Base-by-base conservation (phyloP, 1,140 invertebrate genomes). In the Drosophila sp. region DNA sequence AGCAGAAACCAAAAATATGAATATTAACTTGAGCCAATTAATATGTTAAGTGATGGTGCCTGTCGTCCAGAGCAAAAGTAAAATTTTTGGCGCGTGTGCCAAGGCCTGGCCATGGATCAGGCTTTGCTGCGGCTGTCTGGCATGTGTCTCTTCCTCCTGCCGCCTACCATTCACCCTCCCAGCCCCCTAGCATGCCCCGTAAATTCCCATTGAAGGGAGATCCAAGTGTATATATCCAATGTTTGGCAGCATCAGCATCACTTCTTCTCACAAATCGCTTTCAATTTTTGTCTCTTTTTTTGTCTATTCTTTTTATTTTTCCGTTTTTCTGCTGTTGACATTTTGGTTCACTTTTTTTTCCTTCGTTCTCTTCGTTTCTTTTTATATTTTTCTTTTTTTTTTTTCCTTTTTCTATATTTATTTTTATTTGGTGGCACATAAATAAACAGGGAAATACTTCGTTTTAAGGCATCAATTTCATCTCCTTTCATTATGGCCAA, bases 1-100 rank as follows among this genome's bases (percentile, higher is more conserved):
- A 17, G 40, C 40, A 41, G 40, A 50, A 50, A 50, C 23, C 75
- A 54, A 63, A 56, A 77, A 77, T 79, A 72, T 84, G 80, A 80
- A 84, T 80, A 84, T 87, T 87, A 79, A 68, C 67, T 77, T 77
- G 70, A 89, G 84, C 84, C 83, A 89, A 87, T 87, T 87, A 87
- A 87, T 87, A 89, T 89, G 84, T 87, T 89, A 84, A 85, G 79
- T 76, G 85, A 72, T 83, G 72, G 44, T 61, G 71, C 29, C 76
- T 76, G 71, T 79, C 79, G 72, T 79, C 76, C 63, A 58, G 61
- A 27, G 60, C 32, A 61, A 70, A 70, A 60, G 64, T 74, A 63
- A 55, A 62, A 29, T 70, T 63, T 17, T 66, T 73, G 84, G 83
- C 84, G 83, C 84, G 83, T 87, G 83, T 87, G 76, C 83, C 84